These are phyloP conservation scores for Tragelaphus strepsiceros DNA, from an alignment of 2,113 vertebrate species.

Conservation along the genomic window DNA sequence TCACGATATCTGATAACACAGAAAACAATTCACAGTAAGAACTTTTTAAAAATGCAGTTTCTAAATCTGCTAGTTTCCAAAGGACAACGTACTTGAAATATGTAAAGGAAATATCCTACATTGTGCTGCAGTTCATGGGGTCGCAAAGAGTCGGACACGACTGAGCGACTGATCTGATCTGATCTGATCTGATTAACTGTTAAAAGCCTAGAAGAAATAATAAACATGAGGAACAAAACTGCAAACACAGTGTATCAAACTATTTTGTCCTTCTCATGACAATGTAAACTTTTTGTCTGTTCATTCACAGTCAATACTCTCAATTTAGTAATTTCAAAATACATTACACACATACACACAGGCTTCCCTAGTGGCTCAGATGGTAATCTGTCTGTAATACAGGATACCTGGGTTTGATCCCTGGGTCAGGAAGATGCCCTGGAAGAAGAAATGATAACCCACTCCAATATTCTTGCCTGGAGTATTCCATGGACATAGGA, in stretches of 20 bases:
- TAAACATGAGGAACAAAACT: neutral
- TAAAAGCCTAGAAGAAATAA: neutral
- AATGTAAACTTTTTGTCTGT: neutral
- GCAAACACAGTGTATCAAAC: neutral
- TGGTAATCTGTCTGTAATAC: neutral
- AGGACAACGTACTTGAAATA: neutral
- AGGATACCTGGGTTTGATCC: neutral
- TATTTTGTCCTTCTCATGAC: neutral
- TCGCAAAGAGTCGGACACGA: no score
- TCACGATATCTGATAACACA: neutral
- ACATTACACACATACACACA: conserved; percentile 10
- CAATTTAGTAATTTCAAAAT: conserved; percentile 21
- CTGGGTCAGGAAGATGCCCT: neutral
- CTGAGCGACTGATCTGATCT: no score
- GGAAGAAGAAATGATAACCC: neutral
- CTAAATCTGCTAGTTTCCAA: neutral
- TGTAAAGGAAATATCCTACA: neutral
- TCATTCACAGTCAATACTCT: neutral
- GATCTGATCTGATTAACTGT: neutral
- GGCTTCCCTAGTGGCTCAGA: neutral
- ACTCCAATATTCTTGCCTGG: neutral
- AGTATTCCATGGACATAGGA: neutral
- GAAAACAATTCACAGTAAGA: neutral
- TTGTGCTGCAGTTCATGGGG: neutral
- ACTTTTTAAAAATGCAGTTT: neutral